Conservation (phyloP, 2,797 vertebrate species). For the Falco columbarius region DNA sequence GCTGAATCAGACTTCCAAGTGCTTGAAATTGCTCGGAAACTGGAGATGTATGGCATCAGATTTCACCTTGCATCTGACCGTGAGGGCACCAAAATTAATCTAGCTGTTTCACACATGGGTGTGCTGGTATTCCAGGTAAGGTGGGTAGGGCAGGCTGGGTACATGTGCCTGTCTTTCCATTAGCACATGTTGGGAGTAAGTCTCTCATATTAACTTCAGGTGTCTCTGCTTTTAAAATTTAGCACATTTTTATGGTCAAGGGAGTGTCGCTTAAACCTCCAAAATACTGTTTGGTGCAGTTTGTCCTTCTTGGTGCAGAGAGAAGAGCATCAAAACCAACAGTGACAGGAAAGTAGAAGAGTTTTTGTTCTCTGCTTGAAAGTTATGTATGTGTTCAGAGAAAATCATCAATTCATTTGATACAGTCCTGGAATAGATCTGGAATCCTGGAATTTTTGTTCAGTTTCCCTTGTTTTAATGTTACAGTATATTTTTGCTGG, state of each 20-base stretch:
- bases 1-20: constrained; percentile 98
- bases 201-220: not conserved
- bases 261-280: not conserved
- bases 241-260: rapidly evolving
- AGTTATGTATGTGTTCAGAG: not conserved
- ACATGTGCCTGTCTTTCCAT: not conserved
- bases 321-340: not conserved
- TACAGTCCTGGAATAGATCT: not conserved
- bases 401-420: not conserved
- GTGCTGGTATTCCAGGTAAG: constrained; percentile 96
- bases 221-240: not conserved
- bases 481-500: not conserved
- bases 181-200: not conserved
- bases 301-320: not conserved
- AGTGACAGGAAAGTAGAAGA: not conserved
- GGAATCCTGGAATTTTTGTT: not conserved
- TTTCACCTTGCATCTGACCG: constrained; percentile 92
- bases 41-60: constrained; percentile 96
- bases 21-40: constrained; percentile 94
- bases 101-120: constrained; percentile 93
- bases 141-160: too few species aligned
- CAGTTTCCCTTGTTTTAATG: not conserved
- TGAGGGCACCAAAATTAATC: constrained; percentile 93
- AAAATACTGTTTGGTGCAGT: not conserved
- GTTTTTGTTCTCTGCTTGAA: not conserved